Base-by-base conservation (phyloP, 2,888 invertebrate genomes). In the Spicauda simplicius region DNA sequence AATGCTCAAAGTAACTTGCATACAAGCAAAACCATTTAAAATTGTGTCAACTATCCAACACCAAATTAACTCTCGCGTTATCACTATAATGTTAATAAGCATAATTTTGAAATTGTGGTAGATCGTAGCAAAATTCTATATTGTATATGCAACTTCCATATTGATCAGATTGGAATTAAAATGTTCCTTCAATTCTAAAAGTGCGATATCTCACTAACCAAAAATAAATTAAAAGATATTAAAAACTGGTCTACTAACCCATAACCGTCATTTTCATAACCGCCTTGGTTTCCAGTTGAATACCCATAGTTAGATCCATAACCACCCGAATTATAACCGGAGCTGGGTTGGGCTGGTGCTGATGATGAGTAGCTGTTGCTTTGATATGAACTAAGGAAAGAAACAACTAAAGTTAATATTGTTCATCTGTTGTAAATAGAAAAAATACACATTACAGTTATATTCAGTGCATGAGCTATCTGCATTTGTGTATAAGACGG, bases 401-500 rank as follows among this genome's bases (percentile, higher is more conserved):
- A 25, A 2, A 20, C 2, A 45, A 2, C 12, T 20, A 48, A 11
- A 16, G 6, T 48, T 52, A 25, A 52, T 18, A 10, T 14, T 14
- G 4, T 14, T 45, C 45, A 45, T 25, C 25, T 25, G 25, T n/a
- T 45, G 5, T 1, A 0, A 45, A 45, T n/a, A 10, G 16, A 18
- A 18, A 11, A 10, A 50, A 18, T n/a, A 52, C 41, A 6, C 20
- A 5, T 20, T 18, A 52, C 1, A 2, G 20, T 12, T 30, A 52
- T 14, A 48, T 90, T n/a, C 90, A 90, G 90, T 78, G 80, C 80
- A 74, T 76, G 79, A 75, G 75, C 62, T 82, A 74, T 91, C 91
- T 88, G 90, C 91, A 91, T 86, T 69, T 91, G 72, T 86, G 90
- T 91, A 73, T 91, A 82, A 90, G 91, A 91, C 89, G 91, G 91